A percentile compares a stretch with the other conserved stretches of the same genome.
Evolutionary conservation across 2,888 invertebrate genomes (phyloP).

Genomic region (Drosophila quasianomalipes): DNA sequence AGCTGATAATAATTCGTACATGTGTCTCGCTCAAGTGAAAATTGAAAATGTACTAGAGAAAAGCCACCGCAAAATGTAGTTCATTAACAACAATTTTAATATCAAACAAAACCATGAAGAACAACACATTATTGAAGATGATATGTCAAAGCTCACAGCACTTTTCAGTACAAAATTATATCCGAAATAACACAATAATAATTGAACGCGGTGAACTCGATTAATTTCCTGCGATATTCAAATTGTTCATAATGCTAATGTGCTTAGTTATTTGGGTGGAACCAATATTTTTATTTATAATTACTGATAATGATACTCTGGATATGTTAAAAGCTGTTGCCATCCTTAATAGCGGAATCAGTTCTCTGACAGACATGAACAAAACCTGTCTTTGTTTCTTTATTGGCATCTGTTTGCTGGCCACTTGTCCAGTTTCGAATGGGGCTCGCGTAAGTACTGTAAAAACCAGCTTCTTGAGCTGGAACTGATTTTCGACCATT

Average conservation of each 20-base stretch:
- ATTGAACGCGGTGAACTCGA: constrained; percentile 46
- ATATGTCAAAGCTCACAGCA: constrained; percentile 48
- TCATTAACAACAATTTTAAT: constrained; percentile 45
- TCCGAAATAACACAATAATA: constrained; percentile 23
- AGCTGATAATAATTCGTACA: constrained; percentile 44
- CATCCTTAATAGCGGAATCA: not conserved
- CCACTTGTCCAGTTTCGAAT: not conserved
- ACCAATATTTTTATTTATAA: constrained; percentile 6
- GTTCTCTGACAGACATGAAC: constrained; percentile 13
- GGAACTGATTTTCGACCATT: not conserved
- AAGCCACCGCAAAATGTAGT: constrained; percentile 40
- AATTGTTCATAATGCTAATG: constrained; percentile 27
- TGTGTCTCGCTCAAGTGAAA: constrained; percentile 34
- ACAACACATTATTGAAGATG: constrained; percentile 49
- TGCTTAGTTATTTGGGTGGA: constrained; percentile 1
- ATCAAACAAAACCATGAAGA: constrained; percentile 1
- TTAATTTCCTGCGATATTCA: constrained; percentile 69
- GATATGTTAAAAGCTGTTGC: not conserved
- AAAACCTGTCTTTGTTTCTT: not conserved
- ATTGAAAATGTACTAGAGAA: constrained; percentile 26
- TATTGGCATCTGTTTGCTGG: constrained; percentile 1
- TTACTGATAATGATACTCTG: not conserved
- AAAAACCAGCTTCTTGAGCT: not conserved
- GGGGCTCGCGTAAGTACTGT: constrained; percentile 30
- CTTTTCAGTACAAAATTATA: constrained; percentile 65